phyloP scores from a whole-genome alignment of 92 coral and sea anemone genomes.

The Epizoanthus illoricatus region DNA sequence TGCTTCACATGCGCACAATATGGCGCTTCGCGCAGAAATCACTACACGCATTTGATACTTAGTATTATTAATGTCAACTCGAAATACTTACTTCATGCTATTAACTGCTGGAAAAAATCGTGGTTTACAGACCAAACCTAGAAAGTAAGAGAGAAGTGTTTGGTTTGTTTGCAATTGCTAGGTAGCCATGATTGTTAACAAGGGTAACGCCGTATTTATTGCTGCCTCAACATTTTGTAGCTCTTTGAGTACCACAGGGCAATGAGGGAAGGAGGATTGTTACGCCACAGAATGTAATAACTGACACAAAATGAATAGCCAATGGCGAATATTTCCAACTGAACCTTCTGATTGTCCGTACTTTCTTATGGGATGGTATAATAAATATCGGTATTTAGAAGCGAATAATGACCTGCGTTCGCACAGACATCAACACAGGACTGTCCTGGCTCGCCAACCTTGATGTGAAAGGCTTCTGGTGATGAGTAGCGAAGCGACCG shows the following conservation, averaged over 20 bases:
- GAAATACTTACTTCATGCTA: conserved; percentile 27
- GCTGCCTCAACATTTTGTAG: no score
- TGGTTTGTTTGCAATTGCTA: not conserved
- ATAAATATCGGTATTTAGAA: not conserved
- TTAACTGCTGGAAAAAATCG: conserved; percentile 32
- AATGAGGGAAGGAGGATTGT: no score
- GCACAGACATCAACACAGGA: conserved; percentile 18
- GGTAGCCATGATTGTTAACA: not conserved
- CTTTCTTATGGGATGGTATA: not conserved
- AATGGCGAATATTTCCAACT: not conserved
- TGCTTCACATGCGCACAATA: no score
- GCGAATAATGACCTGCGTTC: conserved; percentile 2
- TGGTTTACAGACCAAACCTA: conserved; percentile 36
- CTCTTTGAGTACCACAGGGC: no score
- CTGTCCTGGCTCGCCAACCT: conserved; percentile 14
- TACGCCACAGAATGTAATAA: no score
- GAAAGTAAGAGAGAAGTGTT: not conserved
- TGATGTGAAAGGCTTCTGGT: conserved; percentile 5
- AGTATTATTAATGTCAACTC: not conserved
- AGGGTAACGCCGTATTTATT: not conserved
- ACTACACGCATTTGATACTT: no score
- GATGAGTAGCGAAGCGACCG: not conserved
- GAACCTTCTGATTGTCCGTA: not conserved
- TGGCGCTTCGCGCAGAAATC: no score
- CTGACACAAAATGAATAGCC: not conserved